Evolutionary conservation across 2,113 vertebrate species (phyloP), one percentile per base, ranked within the genome.

Genomic region (Mustela nigripes): DNA sequence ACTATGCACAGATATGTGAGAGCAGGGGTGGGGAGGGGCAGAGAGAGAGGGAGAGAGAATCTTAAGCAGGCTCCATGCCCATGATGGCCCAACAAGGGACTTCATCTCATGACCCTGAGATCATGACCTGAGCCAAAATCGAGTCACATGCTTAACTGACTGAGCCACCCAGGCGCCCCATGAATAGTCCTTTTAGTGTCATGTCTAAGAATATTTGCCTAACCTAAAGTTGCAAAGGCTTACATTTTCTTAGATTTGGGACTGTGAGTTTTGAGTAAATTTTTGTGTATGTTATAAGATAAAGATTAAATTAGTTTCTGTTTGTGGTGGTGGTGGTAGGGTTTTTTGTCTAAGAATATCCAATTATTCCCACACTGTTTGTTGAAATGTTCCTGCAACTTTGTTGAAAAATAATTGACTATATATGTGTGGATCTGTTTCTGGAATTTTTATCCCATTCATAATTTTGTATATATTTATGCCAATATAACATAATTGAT

Each of bases 151-250:
- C 67, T 69, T 69, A 69, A 8, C 33, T 18, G 7, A 69, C 67
- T 69, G 18, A 69, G 67, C 67, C 67, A 36, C 16, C 18, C 33
- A 69, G 67, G 67, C 3, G 2, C 67, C 1, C 33, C 84, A 42
- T 65, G 63, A 28, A 79, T 81, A 71, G 2, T 82, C 63, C 2
- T 88, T 92, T 83, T 89, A 79, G 10, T 80, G 26, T 93, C 11
- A 48, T 39, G 71, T 26, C 74, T 97, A 97, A 92, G 56, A 96
- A 78, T 63, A 45, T 85, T 94, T 88, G 18, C 26, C 71, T 96
- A 48, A 14, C 39, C 8, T n/a, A 87, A 56, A 39, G 22, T 95
- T 65, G 48, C 74, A 74, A 60, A 69, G 36, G 74, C 85, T 92
- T 81, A 48, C 58, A 28, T 85, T 89, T 97, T 93, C 73, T 97